Conservation (phyloP, 1,140 invertebrate genomes). For the Babylonia areolata region DNA sequence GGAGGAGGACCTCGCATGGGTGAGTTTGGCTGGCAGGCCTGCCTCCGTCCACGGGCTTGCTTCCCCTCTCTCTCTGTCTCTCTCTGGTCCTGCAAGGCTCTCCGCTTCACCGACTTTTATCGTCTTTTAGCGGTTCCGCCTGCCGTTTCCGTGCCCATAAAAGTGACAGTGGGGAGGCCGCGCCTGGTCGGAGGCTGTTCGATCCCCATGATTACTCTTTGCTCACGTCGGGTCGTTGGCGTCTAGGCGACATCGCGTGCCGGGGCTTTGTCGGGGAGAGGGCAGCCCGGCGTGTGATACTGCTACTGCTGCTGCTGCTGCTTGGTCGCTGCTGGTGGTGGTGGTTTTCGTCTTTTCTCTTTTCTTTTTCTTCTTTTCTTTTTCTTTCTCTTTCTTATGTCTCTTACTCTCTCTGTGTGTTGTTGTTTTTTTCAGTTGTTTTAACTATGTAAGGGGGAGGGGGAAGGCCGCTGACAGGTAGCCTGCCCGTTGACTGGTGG, state of each 20-base stretch:
- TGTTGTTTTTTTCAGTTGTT: no score
- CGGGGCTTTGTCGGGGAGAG: neutral
- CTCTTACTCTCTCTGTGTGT: no score
- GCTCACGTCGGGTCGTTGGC: conserved; percentile 14
- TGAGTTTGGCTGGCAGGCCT: neutral
- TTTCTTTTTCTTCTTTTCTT: no score
- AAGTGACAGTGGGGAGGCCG: conserved; percentile 22
- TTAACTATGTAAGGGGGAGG: no score
- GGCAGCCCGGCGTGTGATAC: neutral
- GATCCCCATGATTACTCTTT: conserved; percentile 18
- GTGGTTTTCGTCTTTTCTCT: no score
- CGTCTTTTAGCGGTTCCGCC: conserved; percentile 28
- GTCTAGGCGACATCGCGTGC: conserved; percentile 20
- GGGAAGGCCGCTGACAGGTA: no score
- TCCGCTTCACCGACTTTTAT: conserved; percentile 14
- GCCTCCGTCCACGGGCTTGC: neutral
- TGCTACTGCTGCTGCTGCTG: neutral
- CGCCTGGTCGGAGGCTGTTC: conserved; percentile 2
- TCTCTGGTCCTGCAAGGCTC: neutral
- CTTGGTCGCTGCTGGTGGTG: no score
- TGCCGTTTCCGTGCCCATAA: conserved; percentile 24
- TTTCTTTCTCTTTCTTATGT: no score
- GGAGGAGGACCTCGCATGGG: neutral
- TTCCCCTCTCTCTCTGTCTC: neutral
- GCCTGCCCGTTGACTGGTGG: no score